These are phyloP conservation scores for Iselma pallidipennis DNA, from an alignment of 2,888 invertebrate genomes.

Conservation along the genomic window DNA sequence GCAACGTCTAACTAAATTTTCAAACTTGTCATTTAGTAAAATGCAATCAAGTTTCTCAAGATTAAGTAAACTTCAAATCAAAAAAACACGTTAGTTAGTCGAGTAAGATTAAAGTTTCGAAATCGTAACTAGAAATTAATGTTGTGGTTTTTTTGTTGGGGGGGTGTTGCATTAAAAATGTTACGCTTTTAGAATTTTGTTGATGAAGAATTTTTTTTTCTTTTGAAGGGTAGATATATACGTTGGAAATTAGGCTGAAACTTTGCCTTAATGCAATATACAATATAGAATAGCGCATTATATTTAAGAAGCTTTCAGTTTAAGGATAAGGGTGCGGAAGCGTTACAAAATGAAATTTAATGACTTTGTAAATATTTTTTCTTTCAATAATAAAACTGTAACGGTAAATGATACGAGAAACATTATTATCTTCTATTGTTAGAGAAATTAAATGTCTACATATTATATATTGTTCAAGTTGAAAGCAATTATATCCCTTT, in stretches of 20 bases:
- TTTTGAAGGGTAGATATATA: background rate
- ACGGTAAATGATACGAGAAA: background rate
- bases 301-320: conserved; percentile 1
- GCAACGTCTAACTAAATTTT: background rate
- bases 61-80: background rate
- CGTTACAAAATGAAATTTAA: conserved; percentile 5
- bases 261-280: background rate
- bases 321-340: background rate
- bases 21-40: background rate
- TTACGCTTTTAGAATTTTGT: background rate
- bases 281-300: background rate
- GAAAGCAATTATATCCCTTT: background rate
- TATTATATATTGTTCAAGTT: background rate
- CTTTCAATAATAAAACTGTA: background rate
- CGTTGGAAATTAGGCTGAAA: background rate
- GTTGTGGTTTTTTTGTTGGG: background rate
- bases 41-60: background rate
- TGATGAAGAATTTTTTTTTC: too few species aligned
- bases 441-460: background rate
- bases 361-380: conserved; percentile 5
- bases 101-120: background rate
- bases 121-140: background rate
- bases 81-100: background rate
- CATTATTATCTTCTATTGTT: background rate
- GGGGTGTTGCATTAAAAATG: background rate